A percentile compares a stretch with the other conserved stretches of the same genome.
Evolutionary conservation across 2,888 invertebrate species (phyloP).

Genomic region (Selenia dentaria): DNA sequence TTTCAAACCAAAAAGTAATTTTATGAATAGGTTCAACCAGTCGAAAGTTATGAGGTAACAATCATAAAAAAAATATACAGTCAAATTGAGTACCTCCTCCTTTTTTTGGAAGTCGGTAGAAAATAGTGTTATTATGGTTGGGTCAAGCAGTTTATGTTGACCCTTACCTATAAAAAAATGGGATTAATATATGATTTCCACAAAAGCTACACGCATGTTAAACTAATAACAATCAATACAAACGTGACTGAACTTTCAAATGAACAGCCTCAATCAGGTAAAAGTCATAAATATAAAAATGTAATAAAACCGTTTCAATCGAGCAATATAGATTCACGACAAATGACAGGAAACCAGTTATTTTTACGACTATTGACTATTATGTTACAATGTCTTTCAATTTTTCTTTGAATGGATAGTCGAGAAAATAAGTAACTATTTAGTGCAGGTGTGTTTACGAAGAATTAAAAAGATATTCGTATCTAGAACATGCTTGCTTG

Average conservation of each 20-base stretch:
- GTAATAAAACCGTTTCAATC: conserved; percentile 23
- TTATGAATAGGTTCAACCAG: no score
- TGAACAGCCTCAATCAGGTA: conserved; percentile 7
- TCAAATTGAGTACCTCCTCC: no score
- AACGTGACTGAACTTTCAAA: conserved; percentile 11
- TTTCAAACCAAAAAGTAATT: no score
- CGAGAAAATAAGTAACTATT: not conserved
- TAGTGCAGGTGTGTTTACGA: no score
- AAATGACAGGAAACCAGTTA: conserved; percentile 22
- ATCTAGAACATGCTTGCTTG: no score
- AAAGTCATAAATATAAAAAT: conserved; percentile 18
- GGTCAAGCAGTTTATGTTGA: no score
- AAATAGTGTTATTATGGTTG: no score
- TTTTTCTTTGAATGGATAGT: conserved; percentile 8
- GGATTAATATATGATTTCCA: not conserved
- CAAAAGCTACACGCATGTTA: not conserved
- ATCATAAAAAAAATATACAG: no score
- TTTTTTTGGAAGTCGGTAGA: no score
- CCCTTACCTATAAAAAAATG: no score
- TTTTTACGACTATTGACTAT: conserved; percentile 20
- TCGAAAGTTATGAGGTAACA: no score
- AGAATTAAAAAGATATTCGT: no score
- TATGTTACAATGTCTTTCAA: conserved; percentile 23
- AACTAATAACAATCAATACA: conserved; percentile 2
- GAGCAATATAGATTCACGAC: conserved; percentile 23